These are phyloP conservation scores for Vulpes ferrilata DNA, from an alignment of 2,113 vertebrate genomes.

Conservation along the genomic window DNA sequence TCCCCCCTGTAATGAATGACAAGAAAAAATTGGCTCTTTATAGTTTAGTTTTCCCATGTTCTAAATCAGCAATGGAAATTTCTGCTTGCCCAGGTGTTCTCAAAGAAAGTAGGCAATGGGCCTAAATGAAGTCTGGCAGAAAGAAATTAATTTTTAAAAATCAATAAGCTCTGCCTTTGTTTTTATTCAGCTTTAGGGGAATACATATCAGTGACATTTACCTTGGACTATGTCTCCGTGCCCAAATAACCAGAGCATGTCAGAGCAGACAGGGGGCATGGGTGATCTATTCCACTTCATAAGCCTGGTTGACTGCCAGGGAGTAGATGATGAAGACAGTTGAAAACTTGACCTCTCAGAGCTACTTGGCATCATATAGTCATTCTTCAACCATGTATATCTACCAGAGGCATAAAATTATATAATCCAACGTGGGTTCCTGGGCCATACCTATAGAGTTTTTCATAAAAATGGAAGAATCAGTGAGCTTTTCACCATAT, in stretches of 20 bases:
- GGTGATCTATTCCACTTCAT: conserved; percentile 22
- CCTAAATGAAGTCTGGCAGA: conserved; percentile 82
- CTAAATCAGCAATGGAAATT: conserved; percentile 72
- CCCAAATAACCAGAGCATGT: conserved; percentile 70
- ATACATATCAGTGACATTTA: conserved; percentile 80
- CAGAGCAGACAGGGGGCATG: conserved; percentile 16
- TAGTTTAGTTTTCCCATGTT: conserved; percentile 52
- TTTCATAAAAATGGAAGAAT: conserved; percentile 24
- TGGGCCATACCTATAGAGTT: neutral
- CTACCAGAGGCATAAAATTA: neutral
- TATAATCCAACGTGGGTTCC: neutral
- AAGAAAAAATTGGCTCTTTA: conserved; percentile 29
- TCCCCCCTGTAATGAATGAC: neutral
- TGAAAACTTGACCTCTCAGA: conserved; percentile 23
- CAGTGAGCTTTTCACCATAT: neutral
- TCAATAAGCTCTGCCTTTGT: conserved; percentile 80
- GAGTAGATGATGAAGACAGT: neutral
- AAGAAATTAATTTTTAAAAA: conserved; percentile 83
- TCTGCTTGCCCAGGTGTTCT: conserved; percentile 79
- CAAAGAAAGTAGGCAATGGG: conserved; percentile 76
- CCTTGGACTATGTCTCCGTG: conserved; percentile 76
- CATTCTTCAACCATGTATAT: neutral
- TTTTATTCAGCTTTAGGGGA: conserved; percentile 79
- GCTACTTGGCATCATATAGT: neutral
- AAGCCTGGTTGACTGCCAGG: neutral